Conservation (phyloP, 2,888 invertebrate genomes). For the Agrochola macilenta region DNA sequence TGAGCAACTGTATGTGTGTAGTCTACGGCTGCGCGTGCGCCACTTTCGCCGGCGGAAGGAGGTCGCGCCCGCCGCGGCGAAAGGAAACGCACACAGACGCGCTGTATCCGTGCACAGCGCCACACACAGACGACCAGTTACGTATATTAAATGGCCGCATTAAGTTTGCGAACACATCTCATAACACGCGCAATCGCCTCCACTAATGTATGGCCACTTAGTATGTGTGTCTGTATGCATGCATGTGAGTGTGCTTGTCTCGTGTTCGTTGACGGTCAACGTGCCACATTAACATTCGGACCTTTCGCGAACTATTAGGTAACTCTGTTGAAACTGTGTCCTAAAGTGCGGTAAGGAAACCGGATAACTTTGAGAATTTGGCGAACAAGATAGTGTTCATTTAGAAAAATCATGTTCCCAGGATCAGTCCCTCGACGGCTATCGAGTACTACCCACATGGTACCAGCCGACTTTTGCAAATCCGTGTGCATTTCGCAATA, state of each 20-base stretch:
- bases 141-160: constrained; percentile 51
- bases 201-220: background rate
- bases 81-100: constrained; percentile 72
- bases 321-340: constrained; percentile 18
- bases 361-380: constrained; percentile 7
- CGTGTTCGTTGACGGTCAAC: constrained; percentile 17
- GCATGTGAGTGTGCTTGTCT: background rate
- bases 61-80: constrained; percentile 72
- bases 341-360: background rate
- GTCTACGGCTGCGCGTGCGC: constrained; percentile 55
- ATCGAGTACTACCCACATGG: background rate
- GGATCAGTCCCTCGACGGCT: background rate
- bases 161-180: constrained; percentile 49
- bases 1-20: constrained; percentile 52
- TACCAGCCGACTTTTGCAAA: background rate
- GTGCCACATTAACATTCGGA: constrained; percentile 16
- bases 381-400: background rate
- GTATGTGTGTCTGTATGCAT: background rate
- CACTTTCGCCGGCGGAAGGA: constrained; percentile 77
- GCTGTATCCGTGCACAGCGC: constrained; percentile 16
- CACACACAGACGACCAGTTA: constrained; percentile 43
- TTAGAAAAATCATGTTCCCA: background rate
- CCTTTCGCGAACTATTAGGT: constrained; percentile 24
- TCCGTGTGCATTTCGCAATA: background rate
- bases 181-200: constrained; percentile 41